These are phyloP conservation scores for Chrysolina oricalcia DNA, from an alignment of 2,888 invertebrate species.

Conservation along the genomic window DNA sequence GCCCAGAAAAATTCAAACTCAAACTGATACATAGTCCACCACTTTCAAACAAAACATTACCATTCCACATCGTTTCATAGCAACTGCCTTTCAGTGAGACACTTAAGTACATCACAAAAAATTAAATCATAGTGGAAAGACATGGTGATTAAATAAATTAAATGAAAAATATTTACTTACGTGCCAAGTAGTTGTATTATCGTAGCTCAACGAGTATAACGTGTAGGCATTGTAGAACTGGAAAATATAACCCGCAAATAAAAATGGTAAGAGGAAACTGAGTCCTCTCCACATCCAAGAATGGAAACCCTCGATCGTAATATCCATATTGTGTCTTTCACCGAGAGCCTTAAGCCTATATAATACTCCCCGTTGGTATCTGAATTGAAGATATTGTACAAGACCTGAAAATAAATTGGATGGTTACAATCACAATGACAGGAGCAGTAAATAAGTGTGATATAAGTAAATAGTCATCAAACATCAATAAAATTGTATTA, in stretches of 20 bases:
- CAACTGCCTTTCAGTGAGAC: too few relatives aligned
- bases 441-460: background rate
- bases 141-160: too few relatives aligned
- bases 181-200: conserved; percentile 94
- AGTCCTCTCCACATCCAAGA: conserved; percentile 99
- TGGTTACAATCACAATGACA: background rate
- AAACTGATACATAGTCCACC: too few relatives aligned
- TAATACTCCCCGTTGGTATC: conserved; percentile 81
- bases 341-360: conserved; percentile 88
- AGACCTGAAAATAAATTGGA: conserved; percentile 78
- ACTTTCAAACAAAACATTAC: too few relatives aligned
- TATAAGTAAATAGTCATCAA: too few relatives aligned
- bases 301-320: conserved; percentile 99
- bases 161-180: conserved; percentile 71
- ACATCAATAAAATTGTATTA: too few relatives aligned
- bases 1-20: too few relatives aligned
- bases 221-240: conserved; percentile 96
- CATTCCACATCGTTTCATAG: too few relatives aligned
- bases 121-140: too few relatives aligned
- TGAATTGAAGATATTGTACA: conserved; percentile 93
- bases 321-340: conserved; percentile 98
- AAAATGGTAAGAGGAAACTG: conserved; percentile 95
- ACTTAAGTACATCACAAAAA: too few relatives aligned
- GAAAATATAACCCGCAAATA: conserved; percentile 94
- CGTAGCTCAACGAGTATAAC: conserved; percentile 84